phyloP scores from a whole-genome alignment of 1,140 invertebrate genomes.

The Panagrolaimus sp. region DNA sequence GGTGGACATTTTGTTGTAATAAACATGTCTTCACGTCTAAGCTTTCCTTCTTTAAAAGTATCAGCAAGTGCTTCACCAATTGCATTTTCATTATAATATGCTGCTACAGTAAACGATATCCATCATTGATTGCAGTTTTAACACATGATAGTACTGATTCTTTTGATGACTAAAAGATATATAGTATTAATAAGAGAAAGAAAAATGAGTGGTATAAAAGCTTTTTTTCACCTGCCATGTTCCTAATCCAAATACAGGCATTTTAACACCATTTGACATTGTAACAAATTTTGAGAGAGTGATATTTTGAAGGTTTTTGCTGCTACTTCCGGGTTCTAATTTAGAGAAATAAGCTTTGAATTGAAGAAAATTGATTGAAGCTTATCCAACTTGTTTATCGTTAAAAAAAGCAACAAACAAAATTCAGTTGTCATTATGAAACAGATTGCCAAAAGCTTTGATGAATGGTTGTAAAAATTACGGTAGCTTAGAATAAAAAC shows the following conservation, averaged over 20 bases:
- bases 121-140: conserved; percentile 64
- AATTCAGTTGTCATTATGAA: too few relatives aligned
- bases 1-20: conserved; percentile 69
- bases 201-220: conserved; percentile 12
- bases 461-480: too few relatives aligned
- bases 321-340: too few relatives aligned
- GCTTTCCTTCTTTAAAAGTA: conserved; percentile 68
- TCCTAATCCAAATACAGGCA: conserved; percentile 70
- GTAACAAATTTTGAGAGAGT: not conserved
- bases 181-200: not conserved
- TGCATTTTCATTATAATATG: conserved; percentile 72
- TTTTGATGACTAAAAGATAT: conserved; percentile 64
- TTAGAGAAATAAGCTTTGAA: too few relatives aligned
- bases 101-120: conserved; percentile 71
- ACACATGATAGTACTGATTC: conserved; percentile 69
- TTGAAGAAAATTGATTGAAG: too few relatives aligned
- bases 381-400: too few relatives aligned
- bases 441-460: too few relatives aligned
- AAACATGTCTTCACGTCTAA: conserved; percentile 72
- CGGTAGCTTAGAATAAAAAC: too few relatives aligned
- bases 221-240: conserved; percentile 64
- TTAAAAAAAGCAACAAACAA: too few relatives aligned
- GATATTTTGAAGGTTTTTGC: not conserved
- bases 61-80: conserved; percentile 72
- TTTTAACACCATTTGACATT: conserved; percentile 49